A percentile compares a stretch with the other conserved stretches of the same genome.
phyloP scores from a whole-genome alignment of 1,140 invertebrate genomes.

The Magallana gigas region DNA sequence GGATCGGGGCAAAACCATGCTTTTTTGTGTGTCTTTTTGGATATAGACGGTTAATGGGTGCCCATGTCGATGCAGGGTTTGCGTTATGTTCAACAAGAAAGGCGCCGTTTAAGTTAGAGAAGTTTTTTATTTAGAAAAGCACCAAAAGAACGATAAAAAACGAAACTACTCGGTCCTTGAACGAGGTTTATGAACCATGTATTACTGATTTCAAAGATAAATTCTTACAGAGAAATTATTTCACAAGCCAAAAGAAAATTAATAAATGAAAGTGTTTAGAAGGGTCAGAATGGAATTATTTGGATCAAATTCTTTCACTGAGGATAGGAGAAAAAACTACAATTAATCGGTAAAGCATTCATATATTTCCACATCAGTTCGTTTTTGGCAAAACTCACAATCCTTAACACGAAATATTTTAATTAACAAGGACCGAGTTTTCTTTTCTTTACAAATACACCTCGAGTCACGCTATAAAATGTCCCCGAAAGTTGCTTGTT shows the following conservation, averaged over 20 bases:
- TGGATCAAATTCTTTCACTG: not conserved
- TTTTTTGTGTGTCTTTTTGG: not conserved
- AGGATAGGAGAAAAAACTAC: not conserved
- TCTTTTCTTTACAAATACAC: not conserved
- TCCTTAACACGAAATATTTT: constrained; percentile 5
- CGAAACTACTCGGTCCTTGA: not conserved
- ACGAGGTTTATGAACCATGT: constrained; percentile 4
- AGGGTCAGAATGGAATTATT: not conserved
- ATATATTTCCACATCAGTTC: not conserved
- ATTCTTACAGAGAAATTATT: not conserved
- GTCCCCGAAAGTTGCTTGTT: constrained; percentile 15
- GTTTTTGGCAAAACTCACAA: not conserved
- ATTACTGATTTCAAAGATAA: not conserved
- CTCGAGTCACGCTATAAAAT: not conserved
- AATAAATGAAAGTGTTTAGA: not conserved
- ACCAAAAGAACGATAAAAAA: not conserved
- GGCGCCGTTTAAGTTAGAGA: not conserved
- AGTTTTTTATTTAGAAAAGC: not conserved
- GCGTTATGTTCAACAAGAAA: not conserved
- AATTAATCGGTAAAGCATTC: not conserved
- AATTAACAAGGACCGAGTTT: not conserved
- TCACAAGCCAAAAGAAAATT: not conserved
- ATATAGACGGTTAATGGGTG: not conserved
- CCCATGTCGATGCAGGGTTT: not conserved
- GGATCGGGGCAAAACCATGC: not conserved